Conservation (phyloP, 2,888 invertebrate species). For the Masnerella sp. region DNA sequence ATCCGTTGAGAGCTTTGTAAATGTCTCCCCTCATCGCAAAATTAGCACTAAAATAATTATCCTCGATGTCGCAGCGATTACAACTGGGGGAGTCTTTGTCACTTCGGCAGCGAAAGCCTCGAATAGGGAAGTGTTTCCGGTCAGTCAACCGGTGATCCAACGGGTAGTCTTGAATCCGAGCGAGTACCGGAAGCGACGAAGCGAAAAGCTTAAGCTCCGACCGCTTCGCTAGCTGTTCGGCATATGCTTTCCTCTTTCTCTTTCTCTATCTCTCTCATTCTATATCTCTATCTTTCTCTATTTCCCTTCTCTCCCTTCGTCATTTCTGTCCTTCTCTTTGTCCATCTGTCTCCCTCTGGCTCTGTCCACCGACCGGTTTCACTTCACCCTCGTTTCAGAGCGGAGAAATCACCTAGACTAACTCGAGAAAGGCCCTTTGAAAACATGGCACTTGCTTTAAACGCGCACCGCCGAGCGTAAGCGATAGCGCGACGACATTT, state of each 20-base stretch:
- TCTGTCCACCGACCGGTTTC: constrained; percentile 32
- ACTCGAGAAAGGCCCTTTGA: constrained; percentile 54
- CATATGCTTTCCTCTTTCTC: too few species aligned
- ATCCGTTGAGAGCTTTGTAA: too few species aligned
- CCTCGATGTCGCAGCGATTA: too few species aligned
- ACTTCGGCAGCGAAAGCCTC: constrained; percentile 31
- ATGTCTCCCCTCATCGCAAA: too few species aligned
- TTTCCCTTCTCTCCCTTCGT: too few species aligned
- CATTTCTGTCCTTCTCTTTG: too few species aligned
- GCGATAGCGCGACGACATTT: constrained; percentile 44
- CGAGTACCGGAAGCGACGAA: constrained; percentile 71
- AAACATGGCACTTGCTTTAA: constrained; percentile 59
- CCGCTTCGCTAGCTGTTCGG: constrained; percentile 37
- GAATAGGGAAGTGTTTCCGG: constrained; percentile 69
- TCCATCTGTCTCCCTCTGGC: constrained; percentile 2
- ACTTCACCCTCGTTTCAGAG: constrained; percentile 38
- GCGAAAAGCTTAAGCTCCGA: constrained; percentile 65
- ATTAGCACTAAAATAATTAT: too few species aligned
- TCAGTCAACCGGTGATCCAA: constrained; percentile 69
- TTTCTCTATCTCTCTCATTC: too few species aligned
- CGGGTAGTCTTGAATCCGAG: constrained; percentile 65
- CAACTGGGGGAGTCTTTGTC: too few species aligned
- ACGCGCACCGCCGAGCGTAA: constrained; percentile 41
- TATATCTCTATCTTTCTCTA: too few species aligned
- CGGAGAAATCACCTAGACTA: constrained; percentile 55